phyloP scores from a whole-genome alignment of 2,113 vertebrate genomes.

The Promerops cafer region DNA sequence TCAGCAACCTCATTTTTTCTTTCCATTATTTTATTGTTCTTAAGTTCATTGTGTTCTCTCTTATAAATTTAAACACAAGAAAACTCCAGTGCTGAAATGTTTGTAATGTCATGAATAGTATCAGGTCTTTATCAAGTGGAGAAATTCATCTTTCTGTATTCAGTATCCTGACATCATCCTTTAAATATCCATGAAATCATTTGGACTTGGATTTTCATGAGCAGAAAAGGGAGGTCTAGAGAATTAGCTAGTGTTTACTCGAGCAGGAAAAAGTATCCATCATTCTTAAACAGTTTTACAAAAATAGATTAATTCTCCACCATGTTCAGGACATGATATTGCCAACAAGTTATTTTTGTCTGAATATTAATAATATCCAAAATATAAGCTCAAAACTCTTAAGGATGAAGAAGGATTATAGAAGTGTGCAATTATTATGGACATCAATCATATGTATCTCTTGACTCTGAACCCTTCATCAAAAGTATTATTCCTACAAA shows the following conservation, averaged over 20 bases:
- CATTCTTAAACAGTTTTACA: conserved; percentile 13
- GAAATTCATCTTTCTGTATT: neutral
- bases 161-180: neutral
- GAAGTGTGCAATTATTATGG: conserved; percentile 13
- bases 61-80: neutral
- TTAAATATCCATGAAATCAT: conserved; percentile 8
- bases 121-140: neutral
- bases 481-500: conserved; percentile 14
- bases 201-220: neutral
- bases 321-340: neutral
- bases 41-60: neutral
- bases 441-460: neutral
- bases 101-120: neutral
- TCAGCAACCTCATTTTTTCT: neutral
- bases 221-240: neutral
- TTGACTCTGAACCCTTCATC: neutral
- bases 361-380: neutral
- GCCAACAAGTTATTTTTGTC: conserved; percentile 38
- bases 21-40: neutral
- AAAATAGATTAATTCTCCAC: conserved; percentile 8
- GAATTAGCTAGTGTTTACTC: neutral
- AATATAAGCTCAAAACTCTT: neutral
- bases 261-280: neutral
- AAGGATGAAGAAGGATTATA: neutral
- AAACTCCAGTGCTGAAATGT: neutral